phyloP scores from a whole-genome alignment of 2,888 invertebrate species.

The Diarsia mendica region DNA sequence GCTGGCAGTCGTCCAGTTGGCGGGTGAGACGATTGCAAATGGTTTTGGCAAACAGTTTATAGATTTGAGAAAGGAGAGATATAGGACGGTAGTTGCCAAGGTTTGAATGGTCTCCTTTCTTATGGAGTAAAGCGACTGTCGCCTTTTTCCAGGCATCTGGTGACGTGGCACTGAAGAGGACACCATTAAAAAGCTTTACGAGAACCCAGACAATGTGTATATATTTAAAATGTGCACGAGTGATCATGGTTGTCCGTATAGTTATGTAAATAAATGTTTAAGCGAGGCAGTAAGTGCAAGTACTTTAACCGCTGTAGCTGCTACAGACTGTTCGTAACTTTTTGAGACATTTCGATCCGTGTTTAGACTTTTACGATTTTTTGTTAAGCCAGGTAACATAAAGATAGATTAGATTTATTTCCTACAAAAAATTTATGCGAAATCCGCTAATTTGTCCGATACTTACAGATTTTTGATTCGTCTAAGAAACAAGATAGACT shows the following conservation, averaged over 20 bases:
- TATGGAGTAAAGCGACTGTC: too few species aligned
- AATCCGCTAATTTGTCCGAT: background rate
- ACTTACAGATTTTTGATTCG: background rate
- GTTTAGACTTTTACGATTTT: background rate
- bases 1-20: too few species aligned
- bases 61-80: too few species aligned
- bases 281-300: background rate
- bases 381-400: background rate
- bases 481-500: background rate
- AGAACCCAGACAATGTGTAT: too few species aligned
- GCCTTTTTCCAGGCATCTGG: too few species aligned
- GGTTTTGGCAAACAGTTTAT: too few species aligned
- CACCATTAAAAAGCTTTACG: too few species aligned
- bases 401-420: background rate
- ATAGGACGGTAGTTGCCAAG: too few species aligned
- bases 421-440: background rate
- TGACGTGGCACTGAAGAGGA: too few species aligned
- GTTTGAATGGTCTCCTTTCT: too few species aligned
- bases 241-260: constrained; percentile 1
- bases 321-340: background rate
- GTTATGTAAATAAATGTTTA: background rate
- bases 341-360: background rate
- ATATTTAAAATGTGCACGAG: background rate
- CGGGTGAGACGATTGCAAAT: too few species aligned
- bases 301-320: background rate